Percentiles rank a stretch among this genome's conserved stretches.
phyloP scores from a whole-genome alignment of 2,888 invertebrate genomes.

The Xestia ashworthii region DNA sequence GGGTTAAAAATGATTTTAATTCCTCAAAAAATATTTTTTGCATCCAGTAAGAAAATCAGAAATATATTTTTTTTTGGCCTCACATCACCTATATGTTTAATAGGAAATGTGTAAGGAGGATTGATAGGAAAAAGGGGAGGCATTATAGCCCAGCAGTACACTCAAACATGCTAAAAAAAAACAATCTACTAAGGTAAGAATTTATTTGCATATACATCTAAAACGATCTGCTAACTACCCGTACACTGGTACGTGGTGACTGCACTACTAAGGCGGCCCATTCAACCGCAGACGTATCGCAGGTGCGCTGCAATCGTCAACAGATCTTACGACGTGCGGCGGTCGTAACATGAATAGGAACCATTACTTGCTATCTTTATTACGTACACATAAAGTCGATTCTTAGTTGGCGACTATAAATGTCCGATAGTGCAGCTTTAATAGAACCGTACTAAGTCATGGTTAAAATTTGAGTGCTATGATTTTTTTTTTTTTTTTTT shows the following conservation, averaged over 20 bases:
- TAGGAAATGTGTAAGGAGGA: too few species aligned
- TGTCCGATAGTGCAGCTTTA: constrained; percentile 50
- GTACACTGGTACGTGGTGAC: constrained; percentile 31
- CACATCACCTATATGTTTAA: too few species aligned
- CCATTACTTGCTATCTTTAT: constrained; percentile 71
- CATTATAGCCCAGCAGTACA: too few species aligned
- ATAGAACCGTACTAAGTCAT: constrained; percentile 46
- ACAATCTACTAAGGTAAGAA: background rate
- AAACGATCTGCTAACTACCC: constrained; percentile 7
- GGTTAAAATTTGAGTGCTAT: constrained; percentile 54
- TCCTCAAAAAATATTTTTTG: background rate
- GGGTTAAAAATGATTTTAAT: background rate
- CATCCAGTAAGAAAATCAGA: background rate
- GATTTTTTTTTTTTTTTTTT: too few species aligned
- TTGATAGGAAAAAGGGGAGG: too few species aligned
- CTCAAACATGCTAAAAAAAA: too few species aligned
- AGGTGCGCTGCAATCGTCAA: constrained; percentile 65
- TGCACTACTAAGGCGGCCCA: constrained; percentile 50
- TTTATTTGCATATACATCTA: background rate
- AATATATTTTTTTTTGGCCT: background rate
- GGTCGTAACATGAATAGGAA: constrained; percentile 61
- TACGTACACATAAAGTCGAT: constrained; percentile 66
- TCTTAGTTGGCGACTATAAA: constrained; percentile 59
- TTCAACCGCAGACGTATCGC: constrained; percentile 57
- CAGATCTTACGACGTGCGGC: constrained; percentile 64